Evolutionary conservation across 2,797 vertebrate species (phyloP).

Genomic region (Melanotaenia pygmaea): DNA sequence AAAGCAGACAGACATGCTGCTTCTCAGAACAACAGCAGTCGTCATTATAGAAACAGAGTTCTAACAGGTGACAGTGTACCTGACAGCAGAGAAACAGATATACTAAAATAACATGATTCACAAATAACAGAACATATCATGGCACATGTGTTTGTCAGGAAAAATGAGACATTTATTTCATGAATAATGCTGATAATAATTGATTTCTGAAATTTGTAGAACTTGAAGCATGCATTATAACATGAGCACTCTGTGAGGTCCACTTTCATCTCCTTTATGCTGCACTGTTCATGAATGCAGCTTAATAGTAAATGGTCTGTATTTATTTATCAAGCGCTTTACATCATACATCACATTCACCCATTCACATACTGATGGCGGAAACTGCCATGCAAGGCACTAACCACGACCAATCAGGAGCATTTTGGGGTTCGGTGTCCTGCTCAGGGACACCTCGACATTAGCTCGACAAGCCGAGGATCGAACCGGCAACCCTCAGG

Average conservation of each 20-base stretch:
- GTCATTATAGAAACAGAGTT: slow-evolving; percentile 31
- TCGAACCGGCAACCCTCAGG: too few relatives aligned
- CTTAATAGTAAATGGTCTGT: too few relatives aligned
- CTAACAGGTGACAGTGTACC: slow-evolving; percentile 29
- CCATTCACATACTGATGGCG: too few relatives aligned
- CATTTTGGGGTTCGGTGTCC: too few relatives aligned
- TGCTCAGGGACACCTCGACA: too few relatives aligned
- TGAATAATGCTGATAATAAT: neutral
- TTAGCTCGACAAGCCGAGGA: too few relatives aligned
- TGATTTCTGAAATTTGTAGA: neutral
- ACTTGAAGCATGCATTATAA: neutral
- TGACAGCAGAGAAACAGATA: slow-evolving; percentile 35
- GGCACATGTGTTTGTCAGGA: neutral
- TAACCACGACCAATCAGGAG: too few relatives aligned
- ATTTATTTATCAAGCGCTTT: too few relatives aligned
- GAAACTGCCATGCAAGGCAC: too few relatives aligned
- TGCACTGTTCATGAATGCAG: neutral
- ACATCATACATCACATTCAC: too few relatives aligned
- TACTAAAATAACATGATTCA: slow-evolving; percentile 4
- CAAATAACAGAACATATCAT: slow-evolving; percentile 3
- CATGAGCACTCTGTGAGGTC: neutral
- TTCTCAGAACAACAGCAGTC: slow-evolving; percentile 20
- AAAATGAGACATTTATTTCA: slow-evolving; percentile 1
- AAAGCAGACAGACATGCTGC: slow-evolving; percentile 17
- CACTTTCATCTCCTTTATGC: neutral